phyloP scores from a whole-genome alignment of 2,113 vertebrate species.

The Naja naja region DNA sequence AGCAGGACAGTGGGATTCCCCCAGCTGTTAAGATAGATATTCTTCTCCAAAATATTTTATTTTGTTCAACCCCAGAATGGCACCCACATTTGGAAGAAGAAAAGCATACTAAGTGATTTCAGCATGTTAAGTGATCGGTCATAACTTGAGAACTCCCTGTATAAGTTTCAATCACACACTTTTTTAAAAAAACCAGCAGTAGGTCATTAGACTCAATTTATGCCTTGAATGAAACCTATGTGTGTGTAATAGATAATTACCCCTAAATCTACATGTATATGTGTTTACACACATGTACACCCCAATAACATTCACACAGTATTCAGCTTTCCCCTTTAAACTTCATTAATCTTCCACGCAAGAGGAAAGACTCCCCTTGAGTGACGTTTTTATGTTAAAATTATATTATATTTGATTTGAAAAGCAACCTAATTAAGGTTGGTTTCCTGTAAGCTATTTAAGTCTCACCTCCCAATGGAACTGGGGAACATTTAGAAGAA shows the following conservation, averaged over 20 bases:
- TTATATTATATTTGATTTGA: conserved; percentile 69
- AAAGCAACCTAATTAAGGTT: conserved; percentile 70
- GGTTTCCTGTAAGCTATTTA: conserved; percentile 66
- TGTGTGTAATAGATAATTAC: conserved; percentile 17
- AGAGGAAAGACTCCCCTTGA: conserved; percentile 65
- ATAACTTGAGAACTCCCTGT: background rate
- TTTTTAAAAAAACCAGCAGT: background rate
- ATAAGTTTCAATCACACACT: background rate
- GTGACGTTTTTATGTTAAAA: conserved; percentile 66
- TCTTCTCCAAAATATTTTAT: background rate
- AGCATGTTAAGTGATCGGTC: background rate
- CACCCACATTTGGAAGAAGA: background rate
- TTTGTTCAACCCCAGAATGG: background rate
- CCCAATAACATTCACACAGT: conserved; percentile 23
- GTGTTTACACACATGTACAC: background rate
- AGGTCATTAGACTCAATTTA: background rate
- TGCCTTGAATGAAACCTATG: conserved; percentile 6
- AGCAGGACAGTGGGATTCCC: background rate
- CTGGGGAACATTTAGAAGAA: conserved; percentile 67
- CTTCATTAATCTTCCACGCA: conserved; percentile 60
- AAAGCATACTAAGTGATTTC: background rate
- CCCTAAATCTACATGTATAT: background rate
- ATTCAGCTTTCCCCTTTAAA: conserved; percentile 34
- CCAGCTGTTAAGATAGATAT: background rate
- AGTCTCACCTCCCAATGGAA: conserved; percentile 59